A percentile compares a stretch with the other conserved stretches of the same genome.
Conservation (phyloP, 2,797 vertebrate species). For the Scyliorhinus canicula region DNA sequence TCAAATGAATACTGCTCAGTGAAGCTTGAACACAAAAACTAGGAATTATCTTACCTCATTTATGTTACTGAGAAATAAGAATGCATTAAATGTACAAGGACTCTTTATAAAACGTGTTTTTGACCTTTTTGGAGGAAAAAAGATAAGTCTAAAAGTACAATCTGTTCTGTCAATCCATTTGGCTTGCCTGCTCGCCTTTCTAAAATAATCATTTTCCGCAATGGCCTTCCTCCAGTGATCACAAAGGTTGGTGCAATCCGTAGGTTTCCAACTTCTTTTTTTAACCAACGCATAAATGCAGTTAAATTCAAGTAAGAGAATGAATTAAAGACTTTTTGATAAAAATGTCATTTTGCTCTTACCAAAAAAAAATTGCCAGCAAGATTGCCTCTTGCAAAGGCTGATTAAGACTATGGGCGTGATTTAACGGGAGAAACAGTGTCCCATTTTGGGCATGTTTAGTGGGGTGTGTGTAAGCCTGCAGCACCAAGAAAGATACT, state of each 20-base stretch:
- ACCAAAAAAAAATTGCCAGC: background rate
- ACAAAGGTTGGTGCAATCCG: background rate
- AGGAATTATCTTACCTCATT: background rate
- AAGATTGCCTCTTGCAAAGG: background rate
- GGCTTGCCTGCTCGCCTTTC: background rate
- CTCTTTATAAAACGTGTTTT: background rate
- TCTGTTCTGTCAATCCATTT: background rate
- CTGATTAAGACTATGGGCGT: background rate
- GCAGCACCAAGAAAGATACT: no score
- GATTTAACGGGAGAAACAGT: no score
- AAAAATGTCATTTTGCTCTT: background rate
- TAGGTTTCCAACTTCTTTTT: background rate
- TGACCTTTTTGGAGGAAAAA: no score
- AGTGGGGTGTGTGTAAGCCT: no score
- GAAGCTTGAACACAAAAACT: background rate
- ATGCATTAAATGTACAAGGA: background rate
- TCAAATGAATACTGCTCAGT: conserved; percentile 22
- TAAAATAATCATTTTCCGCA: background rate
- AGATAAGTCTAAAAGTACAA: background rate
- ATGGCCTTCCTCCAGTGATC: background rate
- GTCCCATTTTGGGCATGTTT: no score
- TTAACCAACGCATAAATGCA: background rate
- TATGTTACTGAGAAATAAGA: conserved; percentile 6
- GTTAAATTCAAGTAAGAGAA: background rate
- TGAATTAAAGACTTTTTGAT: background rate